A percentile compares a stretch with the other conserved stretches of the same genome.
phyloP scores from a whole-genome alignment of 1,140 invertebrate genomes.

The Homarus americanus region DNA sequence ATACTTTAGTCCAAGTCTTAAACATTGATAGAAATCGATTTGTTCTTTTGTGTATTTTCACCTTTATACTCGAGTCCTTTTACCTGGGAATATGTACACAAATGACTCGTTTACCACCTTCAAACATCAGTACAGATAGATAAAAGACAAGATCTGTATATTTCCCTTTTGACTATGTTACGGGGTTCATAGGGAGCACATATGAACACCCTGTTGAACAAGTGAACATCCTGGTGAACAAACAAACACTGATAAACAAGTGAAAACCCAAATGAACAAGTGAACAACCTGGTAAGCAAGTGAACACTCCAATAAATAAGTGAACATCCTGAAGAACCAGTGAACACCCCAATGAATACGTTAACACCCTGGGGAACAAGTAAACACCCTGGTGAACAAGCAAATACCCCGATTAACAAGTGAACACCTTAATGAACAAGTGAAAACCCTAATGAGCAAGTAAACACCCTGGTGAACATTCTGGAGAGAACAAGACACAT shows the following conservation, averaged over 20 bases:
- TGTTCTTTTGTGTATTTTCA: no score
- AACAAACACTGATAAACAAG: not conserved
- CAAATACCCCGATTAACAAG: not conserved
- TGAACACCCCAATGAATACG: not conserved
- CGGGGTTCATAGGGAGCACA: no score
- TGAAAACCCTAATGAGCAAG: not conserved
- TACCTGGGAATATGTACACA: no score
- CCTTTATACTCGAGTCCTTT: no score
- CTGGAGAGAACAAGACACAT: no score
- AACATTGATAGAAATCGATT: no score
- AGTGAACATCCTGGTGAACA: not conserved
- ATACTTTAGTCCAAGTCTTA: no score
- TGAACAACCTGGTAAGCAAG: not conserved
- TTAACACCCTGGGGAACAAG: not conserved
- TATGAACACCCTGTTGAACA: not conserved
- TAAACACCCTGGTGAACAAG: not conserved
- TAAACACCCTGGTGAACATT: not conserved
- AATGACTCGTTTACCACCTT: no score
- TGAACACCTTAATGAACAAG: not conserved
- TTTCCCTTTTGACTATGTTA: no score
- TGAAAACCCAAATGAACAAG: not conserved
- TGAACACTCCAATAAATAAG: not conserved
- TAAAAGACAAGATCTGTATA: no score
- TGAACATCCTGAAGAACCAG: not conserved
- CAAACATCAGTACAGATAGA: no score